These are phyloP conservation scores for Contarinia nasturtii DNA, from an alignment of 1,140 invertebrate species.

Conservation along the genomic window DNA sequence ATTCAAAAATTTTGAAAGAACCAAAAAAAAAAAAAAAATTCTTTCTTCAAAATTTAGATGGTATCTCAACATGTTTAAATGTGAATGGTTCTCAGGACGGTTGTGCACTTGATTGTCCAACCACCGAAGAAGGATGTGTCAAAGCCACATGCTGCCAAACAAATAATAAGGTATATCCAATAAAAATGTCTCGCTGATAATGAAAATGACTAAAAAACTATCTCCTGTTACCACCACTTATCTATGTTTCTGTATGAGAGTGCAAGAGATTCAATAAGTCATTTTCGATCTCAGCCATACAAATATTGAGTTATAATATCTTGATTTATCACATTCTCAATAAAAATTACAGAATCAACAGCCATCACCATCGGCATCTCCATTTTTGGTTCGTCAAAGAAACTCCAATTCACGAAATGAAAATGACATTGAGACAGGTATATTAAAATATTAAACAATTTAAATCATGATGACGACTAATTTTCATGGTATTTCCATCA, in stretches of 20 bases:
- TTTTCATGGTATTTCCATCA: too few relatives aligned
- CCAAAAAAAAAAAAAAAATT: too few relatives aligned
- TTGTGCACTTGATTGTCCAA: constrained; percentile 71
- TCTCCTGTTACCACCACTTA: neutral
- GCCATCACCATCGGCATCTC: constrained; percentile 53
- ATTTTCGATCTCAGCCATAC: neutral
- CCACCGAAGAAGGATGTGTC: constrained; percentile 62
- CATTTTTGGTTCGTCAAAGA: constrained; percentile 56
- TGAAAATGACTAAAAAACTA: neutral
- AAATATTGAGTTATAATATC: neutral
- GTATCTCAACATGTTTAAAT: constrained; percentile 19
- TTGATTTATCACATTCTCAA: neutral
- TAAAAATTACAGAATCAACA: constrained; percentile 40
- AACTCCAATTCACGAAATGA: constrained; percentile 29
- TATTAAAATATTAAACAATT: too few relatives aligned
- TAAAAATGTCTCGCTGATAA: neutral
- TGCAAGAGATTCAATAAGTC: neutral
- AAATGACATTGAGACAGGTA: constrained; percentile 20
- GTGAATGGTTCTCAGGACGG: constrained; percentile 30
- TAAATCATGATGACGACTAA: too few relatives aligned
- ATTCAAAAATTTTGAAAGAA: too few relatives aligned
- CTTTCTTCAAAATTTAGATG: constrained; percentile 1
- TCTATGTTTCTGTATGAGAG: neutral
- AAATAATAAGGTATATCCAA: constrained; percentile 17
- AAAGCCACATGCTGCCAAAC: constrained; percentile 60